Evolutionary conservation across 1,140 invertebrate species (phyloP).

Genomic region (Battus philenor): DNA sequence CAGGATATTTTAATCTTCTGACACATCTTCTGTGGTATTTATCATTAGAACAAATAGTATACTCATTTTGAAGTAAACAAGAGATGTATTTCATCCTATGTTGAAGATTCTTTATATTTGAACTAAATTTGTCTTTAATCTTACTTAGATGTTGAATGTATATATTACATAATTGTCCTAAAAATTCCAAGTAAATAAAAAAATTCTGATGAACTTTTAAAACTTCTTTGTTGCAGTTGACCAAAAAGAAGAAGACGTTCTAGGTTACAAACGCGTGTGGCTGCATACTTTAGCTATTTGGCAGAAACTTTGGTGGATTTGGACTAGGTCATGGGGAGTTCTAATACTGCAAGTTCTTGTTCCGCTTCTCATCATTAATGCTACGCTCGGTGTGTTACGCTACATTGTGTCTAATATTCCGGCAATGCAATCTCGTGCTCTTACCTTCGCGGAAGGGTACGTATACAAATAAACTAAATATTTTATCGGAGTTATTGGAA

Average conservation of each 20-base stretch:
- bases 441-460: conserved; percentile 50
- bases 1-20: no score
- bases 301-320: conserved; percentile 52
- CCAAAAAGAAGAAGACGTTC: conserved; percentile 26
- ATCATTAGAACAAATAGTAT: no score
- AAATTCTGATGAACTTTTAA: no score
- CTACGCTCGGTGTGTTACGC: conserved; percentile 37
- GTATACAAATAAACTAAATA: conserved; percentile 18
- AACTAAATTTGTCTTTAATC: no score
- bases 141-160: no score
- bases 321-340: conserved; percentile 47
- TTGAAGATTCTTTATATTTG: no score
- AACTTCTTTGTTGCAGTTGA: conserved; percentile 44
- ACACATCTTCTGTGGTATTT: no score
- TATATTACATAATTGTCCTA: no score
- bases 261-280: conserved; percentile 31
- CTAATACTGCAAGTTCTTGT: conserved; percentile 48
- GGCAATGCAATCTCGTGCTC: conserved; percentile 28
- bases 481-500: no score
- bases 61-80: no score
- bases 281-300: conserved; percentile 49
- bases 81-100: no score
- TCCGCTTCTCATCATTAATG: conserved; percentile 44
- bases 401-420: conserved; percentile 33
- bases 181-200: no score